These are phyloP conservation scores for Martes martes DNA, from an alignment of 2,113 vertebrate genomes.

Conservation along the genomic window DNA sequence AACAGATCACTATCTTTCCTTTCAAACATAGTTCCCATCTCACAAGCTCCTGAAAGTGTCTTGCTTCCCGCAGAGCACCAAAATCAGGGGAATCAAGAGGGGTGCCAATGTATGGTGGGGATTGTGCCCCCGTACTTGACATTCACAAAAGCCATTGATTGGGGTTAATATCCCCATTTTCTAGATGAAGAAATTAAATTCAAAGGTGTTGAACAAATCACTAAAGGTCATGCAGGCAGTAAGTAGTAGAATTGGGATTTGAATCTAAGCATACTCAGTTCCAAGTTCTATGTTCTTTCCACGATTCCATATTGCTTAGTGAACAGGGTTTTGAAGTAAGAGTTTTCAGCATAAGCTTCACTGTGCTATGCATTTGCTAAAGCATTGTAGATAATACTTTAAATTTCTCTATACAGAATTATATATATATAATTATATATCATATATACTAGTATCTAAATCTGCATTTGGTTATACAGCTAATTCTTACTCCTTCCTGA, in stretches of 20 bases:
- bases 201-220: neutral
- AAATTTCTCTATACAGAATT: constrained; percentile 25
- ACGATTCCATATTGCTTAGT: neutral
- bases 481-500: constrained; percentile 39
- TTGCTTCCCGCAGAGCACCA: neutral
- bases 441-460: neutral
- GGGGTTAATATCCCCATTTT: neutral
- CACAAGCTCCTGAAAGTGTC: neutral
- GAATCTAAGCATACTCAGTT: neutral
- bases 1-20: neutral
- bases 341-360: constrained; percentile 24
- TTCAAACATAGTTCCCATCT: neutral
- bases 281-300: neutral
- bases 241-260: neutral
- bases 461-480: neutral
- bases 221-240: neutral
- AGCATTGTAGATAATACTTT: neutral
- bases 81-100: neutral
- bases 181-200: constrained; percentile 17
- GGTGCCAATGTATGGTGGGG: neutral
- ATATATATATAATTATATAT: neutral
- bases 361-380: neutral
- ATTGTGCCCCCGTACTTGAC: neutral
- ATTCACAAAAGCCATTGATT: neutral
- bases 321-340: neutral